Percentiles rank a stretch among this genome's conserved stretches.
Evolutionary conservation across 1,140 invertebrate genomes (phyloP).

Genomic region (Aphaenogaster ashmeadi): DNA sequence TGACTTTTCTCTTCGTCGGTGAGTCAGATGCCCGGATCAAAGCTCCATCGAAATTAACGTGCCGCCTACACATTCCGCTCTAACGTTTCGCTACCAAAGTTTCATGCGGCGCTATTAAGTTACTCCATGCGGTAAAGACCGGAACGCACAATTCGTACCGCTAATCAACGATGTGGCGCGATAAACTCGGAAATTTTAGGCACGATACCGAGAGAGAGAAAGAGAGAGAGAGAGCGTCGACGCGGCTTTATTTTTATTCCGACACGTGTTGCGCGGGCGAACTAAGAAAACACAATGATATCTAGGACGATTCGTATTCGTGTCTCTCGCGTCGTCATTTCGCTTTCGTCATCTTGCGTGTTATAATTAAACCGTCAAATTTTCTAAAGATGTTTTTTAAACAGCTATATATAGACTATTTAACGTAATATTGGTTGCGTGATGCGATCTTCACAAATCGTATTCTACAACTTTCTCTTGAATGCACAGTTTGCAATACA

Average conservation of each 20-base stretch:
- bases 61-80: not conserved
- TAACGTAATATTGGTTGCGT: not conserved
- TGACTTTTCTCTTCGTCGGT: not conserved
- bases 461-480: not conserved
- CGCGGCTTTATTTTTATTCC: constrained; percentile 64
- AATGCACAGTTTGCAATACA: not conserved
- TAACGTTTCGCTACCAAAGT: not conserved
- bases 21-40: constrained; percentile 24
- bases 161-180: constrained; percentile 3
- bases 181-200: constrained; percentile 34
- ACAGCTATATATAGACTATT: not conserved
- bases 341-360: not conserved
- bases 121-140: not conserved
- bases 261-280: constrained; percentile 41
- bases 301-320: constrained; percentile 25
- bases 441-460: not conserved
- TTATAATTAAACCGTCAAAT: constrained; percentile 34
- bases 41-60: constrained; percentile 6
- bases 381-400: not conserved
- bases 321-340: constrained; percentile 52
- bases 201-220: not conserved
- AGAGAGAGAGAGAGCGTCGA: not conserved
- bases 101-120: not conserved
- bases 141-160: not conserved
- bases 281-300: constrained; percentile 32